Evolutionary conservation across 2,797 vertebrate genomes (phyloP).

Genomic region (Cryptoblepharus egeriae): DNA sequence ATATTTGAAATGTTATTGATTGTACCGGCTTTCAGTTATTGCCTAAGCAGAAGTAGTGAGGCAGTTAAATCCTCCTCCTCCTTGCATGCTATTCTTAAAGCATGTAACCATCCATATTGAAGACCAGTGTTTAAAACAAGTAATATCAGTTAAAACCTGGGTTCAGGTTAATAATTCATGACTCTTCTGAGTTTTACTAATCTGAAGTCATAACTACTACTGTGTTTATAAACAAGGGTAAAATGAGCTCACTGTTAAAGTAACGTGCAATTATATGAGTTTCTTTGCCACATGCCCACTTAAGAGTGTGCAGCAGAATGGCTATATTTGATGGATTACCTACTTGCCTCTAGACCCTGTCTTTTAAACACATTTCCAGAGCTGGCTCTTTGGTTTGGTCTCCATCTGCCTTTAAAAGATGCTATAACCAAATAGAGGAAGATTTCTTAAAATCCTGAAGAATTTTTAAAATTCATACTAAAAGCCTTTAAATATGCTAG

Average conservation of each 20-base stretch:
- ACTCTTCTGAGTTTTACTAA: conserved; percentile 21
- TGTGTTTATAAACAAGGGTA: conserved; percentile 17
- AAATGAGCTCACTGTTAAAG: background rate
- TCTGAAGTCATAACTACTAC: conserved; percentile 6
- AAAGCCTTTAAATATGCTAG: background rate
- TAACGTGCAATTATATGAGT: background rate
- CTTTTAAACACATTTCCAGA: conserved; percentile 48
- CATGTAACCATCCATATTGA: conserved; percentile 18
- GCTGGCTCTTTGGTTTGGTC: conserved; percentile 15
- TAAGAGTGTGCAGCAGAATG: background rate
- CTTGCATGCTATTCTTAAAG: conserved; percentile 28
- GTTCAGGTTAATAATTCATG: conserved; percentile 22
- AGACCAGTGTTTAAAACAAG: conserved; percentile 40
- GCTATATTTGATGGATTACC: conserved; percentile 47
- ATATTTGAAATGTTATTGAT: conserved; percentile 38
- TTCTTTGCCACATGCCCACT: conserved; percentile 29
- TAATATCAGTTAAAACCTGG: conserved; percentile 24
- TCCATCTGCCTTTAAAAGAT: conserved; percentile 36
- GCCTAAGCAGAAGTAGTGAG: conserved; percentile 38
- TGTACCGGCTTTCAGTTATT: conserved; percentile 35
- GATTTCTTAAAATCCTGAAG: background rate
- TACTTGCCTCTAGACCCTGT: conserved; percentile 32
- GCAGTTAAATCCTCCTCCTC: conserved; percentile 10
- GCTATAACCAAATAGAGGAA: conserved; percentile 23
- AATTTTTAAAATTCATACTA: background rate